These are phyloP conservation scores for Nymphicus hollandicus DNA, from an alignment of 2,113 vertebrate genomes.

Conservation along the genomic window DNA sequence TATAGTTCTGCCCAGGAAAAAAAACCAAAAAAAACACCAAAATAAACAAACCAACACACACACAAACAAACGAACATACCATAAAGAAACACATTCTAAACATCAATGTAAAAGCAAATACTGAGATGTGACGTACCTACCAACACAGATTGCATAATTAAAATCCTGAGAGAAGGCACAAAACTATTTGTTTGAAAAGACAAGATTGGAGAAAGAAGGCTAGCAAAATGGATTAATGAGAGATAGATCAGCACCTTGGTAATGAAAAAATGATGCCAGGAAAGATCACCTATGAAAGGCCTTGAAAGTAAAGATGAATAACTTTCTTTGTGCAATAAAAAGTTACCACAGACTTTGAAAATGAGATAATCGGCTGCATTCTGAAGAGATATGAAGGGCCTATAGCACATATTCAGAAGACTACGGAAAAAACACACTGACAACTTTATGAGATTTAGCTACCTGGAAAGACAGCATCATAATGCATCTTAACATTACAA, in stretches of 20 bases:
- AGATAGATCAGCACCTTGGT: background rate
- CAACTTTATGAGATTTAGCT: background rate
- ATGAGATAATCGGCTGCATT: background rate
- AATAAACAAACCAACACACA: background rate
- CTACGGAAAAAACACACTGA: background rate
- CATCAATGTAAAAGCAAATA: background rate
- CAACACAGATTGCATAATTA: background rate
- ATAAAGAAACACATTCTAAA: background rate
- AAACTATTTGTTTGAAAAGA: background rate
- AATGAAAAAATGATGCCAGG: background rate
- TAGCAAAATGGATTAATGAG: background rate
- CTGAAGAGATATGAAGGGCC: background rate
- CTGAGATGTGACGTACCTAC: background rate
- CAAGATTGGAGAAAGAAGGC: background rate
- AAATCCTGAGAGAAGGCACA: background rate
- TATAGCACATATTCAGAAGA: background rate
- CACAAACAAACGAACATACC: background rate
- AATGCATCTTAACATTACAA: background rate
- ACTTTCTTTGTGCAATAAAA: background rate
- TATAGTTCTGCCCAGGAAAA: background rate
- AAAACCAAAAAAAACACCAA: background rate
- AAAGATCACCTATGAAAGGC: background rate
- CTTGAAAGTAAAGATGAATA: background rate
- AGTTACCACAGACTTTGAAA: background rate
- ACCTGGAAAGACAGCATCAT: background rate